phyloP scores from a whole-genome alignment of 2,888 invertebrate genomes.

The Globia sparganii region DNA sequence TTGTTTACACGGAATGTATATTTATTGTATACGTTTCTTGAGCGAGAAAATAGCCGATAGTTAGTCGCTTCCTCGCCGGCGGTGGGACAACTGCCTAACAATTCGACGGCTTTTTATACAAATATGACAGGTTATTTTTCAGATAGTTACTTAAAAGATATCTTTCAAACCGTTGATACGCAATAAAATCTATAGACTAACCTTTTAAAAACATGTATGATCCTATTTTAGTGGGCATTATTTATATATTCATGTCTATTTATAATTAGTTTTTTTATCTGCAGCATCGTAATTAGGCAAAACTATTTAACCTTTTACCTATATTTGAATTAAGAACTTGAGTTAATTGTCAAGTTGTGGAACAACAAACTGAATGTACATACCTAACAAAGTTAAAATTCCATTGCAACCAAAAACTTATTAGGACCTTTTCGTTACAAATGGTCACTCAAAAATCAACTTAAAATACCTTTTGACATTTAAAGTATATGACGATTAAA shows the following conservation, averaged over 20 bases:
- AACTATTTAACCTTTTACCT: constrained; percentile 14
- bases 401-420: too few relatives aligned
- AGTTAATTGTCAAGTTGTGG: background rate
- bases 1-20: too few relatives aligned
- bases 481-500: too few relatives aligned
- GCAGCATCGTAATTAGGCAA: background rate
- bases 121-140: constrained; percentile 21
- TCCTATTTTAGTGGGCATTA: background rate
- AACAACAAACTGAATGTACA: background rate
- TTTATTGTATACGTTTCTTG: too few relatives aligned
- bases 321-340: background rate
- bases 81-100: too few relatives aligned
- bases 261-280: too few relatives aligned
- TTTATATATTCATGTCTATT: constrained; percentile 25
- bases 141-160: constrained; percentile 14
- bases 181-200: constrained; percentile 13
- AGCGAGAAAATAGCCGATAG: too few relatives aligned
- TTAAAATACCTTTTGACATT: too few relatives aligned
- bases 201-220: constrained; percentile 25
- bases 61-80: too few relatives aligned
- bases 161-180: constrained; percentile 8
- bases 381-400: too few relatives aligned
- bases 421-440: too few relatives aligned
- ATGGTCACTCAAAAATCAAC: too few relatives aligned
- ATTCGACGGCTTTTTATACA: constrained; percentile 9